Evolutionary conservation across 2,888 invertebrate species (phyloP).

Genomic region (Eumerus sabulonum): DNA sequence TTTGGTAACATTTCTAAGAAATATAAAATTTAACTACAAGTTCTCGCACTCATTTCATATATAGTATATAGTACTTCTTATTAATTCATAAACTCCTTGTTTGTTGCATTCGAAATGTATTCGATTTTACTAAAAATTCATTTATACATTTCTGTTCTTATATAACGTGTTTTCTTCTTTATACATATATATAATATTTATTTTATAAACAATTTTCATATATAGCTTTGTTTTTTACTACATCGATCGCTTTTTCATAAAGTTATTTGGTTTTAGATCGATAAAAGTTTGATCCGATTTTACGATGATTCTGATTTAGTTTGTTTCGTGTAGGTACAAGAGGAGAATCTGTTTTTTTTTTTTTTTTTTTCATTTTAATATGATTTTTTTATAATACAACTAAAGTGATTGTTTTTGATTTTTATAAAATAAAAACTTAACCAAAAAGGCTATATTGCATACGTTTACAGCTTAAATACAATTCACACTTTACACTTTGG

Average conservation of each 20-base stretch:
- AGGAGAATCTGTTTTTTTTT: constrained; percentile 31
- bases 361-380: no score
- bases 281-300: constrained; percentile 66
- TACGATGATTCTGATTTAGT: constrained; percentile 66
- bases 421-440: constrained; percentile 20
- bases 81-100: no score
- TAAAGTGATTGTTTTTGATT: no score
- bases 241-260: constrained; percentile 56
- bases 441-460: constrained; percentile 30
- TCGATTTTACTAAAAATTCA: constrained; percentile 37
- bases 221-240: constrained; percentile 35
- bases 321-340: constrained; percentile 63
- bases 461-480: constrained; percentile 26
- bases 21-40: constrained; percentile 67
- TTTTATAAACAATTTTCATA: constrained; percentile 57
- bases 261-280: constrained; percentile 19
- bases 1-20: constrained; percentile 67
- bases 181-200: constrained; percentile 27
- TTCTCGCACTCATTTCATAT: constrained; percentile 24
- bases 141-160: constrained; percentile 26
- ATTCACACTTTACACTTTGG: constrained; percentile 60
- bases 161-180: constrained; percentile 35
- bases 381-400: constrained; percentile 4
- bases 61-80: not conserved
- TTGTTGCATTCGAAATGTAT: constrained; percentile 3